Percentiles rank a stretch among this genome's conserved stretches.
phyloP scores from a whole-genome alignment of 2,797 vertebrate species.

The Oryzias sinensis region DNA sequence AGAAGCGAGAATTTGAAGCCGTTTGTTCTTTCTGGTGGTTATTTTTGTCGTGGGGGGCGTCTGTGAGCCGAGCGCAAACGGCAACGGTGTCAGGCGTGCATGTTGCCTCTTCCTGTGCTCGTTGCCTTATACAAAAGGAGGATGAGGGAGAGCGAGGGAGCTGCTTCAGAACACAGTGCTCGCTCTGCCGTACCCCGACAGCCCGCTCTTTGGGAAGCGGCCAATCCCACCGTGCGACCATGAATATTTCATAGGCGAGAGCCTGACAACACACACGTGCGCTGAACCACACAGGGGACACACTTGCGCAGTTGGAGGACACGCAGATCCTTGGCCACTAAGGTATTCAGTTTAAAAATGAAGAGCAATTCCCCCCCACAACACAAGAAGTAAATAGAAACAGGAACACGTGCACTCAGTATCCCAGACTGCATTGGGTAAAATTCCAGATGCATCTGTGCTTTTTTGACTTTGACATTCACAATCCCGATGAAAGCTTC shows the following conservation, averaged over 20 bases:
- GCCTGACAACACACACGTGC: slow-evolving; percentile 54
- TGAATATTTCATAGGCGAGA: slow-evolving; percentile 78
- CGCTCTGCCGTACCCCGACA: slow-evolving; percentile 62
- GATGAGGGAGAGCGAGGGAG: slow-evolving; percentile 35
- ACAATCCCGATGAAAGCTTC: slow-evolving; percentile 25
- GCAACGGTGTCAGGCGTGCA: slow-evolving; percentile 56
- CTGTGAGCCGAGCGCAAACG: slow-evolving; percentile 31
- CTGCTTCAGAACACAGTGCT: slow-evolving; percentile 56
- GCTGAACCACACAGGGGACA: slow-evolving; percentile 38
- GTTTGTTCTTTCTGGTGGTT: slow-evolving; percentile 35
- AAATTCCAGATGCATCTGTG: slow-evolving; percentile 14
- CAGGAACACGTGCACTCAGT: slow-evolving; percentile 36
- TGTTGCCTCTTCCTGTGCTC: slow-evolving; percentile 55
- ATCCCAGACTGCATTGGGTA: slow-evolving; percentile 42
- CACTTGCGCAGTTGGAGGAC: slow-evolving; percentile 60
- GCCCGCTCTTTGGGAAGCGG: slow-evolving; percentile 66
- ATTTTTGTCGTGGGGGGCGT: slow-evolving; percentile 27
- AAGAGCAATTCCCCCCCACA: slow-evolving; percentile 41
- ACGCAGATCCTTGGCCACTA: slow-evolving; percentile 58
- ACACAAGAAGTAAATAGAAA: slow-evolving; percentile 61
- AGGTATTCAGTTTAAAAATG: slow-evolving; percentile 74
- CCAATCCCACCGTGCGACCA: slow-evolving; percentile 74
- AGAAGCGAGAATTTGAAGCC: slow-evolving; percentile 28
- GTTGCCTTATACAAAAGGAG: slow-evolving; percentile 66
- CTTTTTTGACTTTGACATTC: slow-evolving; percentile 44